These are phyloP conservation scores for Orchesella flavescens DNA, from an alignment of 2,888 invertebrate genomes.

Conservation along the genomic window DNA sequence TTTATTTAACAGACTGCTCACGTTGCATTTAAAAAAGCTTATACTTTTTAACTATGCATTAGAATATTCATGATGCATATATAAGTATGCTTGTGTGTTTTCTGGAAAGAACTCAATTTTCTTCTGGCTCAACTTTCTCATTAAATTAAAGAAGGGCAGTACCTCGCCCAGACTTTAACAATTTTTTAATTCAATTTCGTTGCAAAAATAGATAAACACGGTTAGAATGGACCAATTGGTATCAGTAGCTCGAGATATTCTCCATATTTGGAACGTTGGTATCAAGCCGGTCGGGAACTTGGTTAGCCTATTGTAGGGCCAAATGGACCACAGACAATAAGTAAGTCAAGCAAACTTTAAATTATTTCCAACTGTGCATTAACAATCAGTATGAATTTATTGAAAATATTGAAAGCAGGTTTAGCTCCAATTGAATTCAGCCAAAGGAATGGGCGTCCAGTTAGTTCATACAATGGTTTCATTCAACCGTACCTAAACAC, in stretches of 20 bases:
- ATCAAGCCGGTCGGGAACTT: constrained; percentile 51
- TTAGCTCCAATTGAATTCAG: constrained; percentile 52
- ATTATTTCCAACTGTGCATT: too few species aligned
- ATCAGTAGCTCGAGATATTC: constrained; percentile 19
- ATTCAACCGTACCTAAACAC: constrained; percentile 28
- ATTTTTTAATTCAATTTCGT: too few species aligned
- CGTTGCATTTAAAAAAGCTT: too few species aligned
- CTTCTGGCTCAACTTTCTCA: too few species aligned
- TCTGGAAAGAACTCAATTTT: too few species aligned
- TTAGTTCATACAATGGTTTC: constrained; percentile 52
- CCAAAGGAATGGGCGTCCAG: constrained; percentile 39
- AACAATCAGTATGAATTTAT: too few species aligned
- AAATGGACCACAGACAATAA: constrained; percentile 56
- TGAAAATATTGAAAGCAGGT: constrained; percentile 35
- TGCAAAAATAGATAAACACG: background rate
- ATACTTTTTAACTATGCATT: too few species aligned
- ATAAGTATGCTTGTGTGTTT: too few species aligned
- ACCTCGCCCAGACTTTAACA: too few species aligned
- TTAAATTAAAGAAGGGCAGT: too few species aligned
- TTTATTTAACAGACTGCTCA: too few species aligned
- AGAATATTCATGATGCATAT: too few species aligned
- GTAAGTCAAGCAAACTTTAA: background rate
- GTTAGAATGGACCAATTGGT: constrained; percentile 17
- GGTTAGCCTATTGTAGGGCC: constrained; percentile 52
- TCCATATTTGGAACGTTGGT: constrained; percentile 13